Conservation (phyloP, 1,140 invertebrate species). For the Chionoecetes opilio region DNA sequence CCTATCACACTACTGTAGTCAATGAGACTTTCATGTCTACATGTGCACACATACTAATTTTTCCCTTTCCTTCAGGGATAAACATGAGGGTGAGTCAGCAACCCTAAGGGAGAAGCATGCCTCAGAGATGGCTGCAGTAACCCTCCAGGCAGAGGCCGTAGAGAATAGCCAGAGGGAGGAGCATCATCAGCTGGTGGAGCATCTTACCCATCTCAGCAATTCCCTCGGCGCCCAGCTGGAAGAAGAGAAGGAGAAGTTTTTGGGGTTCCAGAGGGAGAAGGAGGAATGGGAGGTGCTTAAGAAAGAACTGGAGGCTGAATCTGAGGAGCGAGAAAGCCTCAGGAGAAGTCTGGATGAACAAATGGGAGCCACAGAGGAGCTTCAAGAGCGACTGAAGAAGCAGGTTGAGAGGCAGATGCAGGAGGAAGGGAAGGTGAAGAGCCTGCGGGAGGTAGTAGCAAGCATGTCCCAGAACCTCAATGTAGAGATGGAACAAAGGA, state of each 20-base stretch:
- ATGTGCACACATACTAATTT: not conserved
- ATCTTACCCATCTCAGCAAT: not conserved
- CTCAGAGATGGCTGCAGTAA: not conserved
- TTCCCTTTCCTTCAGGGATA: not conserved
- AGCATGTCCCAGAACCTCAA: not conserved
- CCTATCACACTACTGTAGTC: too few species aligned
- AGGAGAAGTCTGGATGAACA: slow-evolving; percentile 16
- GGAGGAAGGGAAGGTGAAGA: not conserved
- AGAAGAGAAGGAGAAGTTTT: slow-evolving; percentile 31
- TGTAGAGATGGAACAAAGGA: not conserved
- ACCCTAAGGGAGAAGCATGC: not conserved
- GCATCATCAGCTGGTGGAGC: not conserved
- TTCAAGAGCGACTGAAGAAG: not conserved
- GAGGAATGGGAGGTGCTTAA: not conserved
- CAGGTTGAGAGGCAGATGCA: not conserved
- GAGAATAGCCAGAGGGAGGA: slow-evolving; percentile 28
- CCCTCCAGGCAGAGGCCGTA: not conserved
- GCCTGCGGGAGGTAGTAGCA: not conserved
- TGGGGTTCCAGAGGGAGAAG: not conserved
- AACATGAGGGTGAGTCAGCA: not conserved
- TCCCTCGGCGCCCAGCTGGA: slow-evolving; percentile 38
- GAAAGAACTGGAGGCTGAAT: slow-evolving; percentile 30
- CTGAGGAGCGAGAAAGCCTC: not conserved
- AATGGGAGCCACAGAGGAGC: not conserved
- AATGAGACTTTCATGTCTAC: not conserved